Conservation (phyloP, 2,113 vertebrate species). For the Redunca redunca region DNA sequence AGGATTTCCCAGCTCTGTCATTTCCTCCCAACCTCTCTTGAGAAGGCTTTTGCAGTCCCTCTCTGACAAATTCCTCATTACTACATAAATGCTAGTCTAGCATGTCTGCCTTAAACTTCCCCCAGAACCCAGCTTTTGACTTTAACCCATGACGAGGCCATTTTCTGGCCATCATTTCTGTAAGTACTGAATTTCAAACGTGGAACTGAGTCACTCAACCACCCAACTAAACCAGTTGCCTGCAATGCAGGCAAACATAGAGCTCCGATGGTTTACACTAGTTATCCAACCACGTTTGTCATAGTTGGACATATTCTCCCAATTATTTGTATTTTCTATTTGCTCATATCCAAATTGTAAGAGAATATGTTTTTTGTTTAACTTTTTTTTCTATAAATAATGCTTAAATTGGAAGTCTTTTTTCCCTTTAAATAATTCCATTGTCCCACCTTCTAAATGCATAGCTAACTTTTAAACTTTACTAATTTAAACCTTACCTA, state of each 20-base stretch:
- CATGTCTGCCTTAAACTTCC: not conserved
- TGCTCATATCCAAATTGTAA: not conserved
- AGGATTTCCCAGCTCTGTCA: not conserved
- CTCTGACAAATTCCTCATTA: not conserved
- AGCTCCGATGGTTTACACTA: not conserved
- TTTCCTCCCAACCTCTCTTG: not conserved
- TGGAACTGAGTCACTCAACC: not conserved
- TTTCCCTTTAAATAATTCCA: not conserved
- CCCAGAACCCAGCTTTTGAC: not conserved
- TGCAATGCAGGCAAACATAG: not conserved
- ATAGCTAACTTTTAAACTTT: not conserved
- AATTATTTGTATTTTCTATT: not conserved
- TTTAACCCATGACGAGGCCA: not conserved
- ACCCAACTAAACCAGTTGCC: not conserved
- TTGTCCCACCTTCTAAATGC: not conserved
- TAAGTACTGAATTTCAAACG: not conserved
- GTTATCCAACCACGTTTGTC: not conserved
- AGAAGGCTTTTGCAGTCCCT: not conserved
- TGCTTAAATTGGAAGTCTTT: not conserved
- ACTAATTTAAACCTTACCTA: not conserved
- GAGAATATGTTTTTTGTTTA: not conserved
- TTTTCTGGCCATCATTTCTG: not conserved
- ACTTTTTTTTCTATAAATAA: not conserved
- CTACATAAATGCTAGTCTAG: not conserved
- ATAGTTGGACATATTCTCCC: not conserved